Conservation (phyloP, 2,888 invertebrate species). For the Hipparchia sbordonii region DNA sequence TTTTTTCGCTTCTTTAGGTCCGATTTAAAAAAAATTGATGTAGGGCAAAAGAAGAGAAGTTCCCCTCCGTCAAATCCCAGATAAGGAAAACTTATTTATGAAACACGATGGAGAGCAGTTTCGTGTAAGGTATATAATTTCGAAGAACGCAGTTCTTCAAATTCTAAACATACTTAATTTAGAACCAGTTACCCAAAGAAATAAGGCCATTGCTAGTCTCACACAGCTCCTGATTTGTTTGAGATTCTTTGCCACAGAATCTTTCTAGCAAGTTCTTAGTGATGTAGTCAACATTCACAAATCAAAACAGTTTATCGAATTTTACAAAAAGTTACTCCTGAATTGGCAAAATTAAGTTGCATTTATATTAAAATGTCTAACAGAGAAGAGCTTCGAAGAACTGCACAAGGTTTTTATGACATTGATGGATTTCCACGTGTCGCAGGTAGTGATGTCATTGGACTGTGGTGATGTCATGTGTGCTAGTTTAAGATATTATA, state of each 20-base stretch:
- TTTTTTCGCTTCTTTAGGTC: constrained; percentile 4
- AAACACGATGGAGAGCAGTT: constrained; percentile 8
- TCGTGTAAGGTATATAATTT: not conserved
- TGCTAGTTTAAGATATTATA: no score
- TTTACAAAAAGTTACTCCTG: constrained; percentile 3
- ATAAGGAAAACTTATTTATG: not conserved
- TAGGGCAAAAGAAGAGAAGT: not conserved
- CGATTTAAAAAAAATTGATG: not conserved
- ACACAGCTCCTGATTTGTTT: constrained; percentile 24
- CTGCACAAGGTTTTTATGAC: constrained; percentile 21
- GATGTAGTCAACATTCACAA: constrained; percentile 21
- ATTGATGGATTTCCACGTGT: constrained; percentile 30
- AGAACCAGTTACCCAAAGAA: constrained; percentile 17
- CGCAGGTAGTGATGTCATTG: not conserved
- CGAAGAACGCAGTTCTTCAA: not conserved
- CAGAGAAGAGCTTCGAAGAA: constrained; percentile 20
- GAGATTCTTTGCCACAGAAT: constrained; percentile 25
- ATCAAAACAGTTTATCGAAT: constrained; percentile 18
- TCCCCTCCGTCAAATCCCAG: not conserved
- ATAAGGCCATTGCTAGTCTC: constrained; percentile 26
- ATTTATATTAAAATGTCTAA: constrained; percentile 14
- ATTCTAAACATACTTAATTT: not conserved
- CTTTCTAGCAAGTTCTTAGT: constrained; percentile 27
- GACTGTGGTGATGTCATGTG: no score
- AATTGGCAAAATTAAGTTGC: constrained; percentile 7